These are phyloP conservation scores for Aurelia sp. DNA, from an alignment of 30 jellyfish, hydroid and myxozoan species.

Conservation along the genomic window DNA sequence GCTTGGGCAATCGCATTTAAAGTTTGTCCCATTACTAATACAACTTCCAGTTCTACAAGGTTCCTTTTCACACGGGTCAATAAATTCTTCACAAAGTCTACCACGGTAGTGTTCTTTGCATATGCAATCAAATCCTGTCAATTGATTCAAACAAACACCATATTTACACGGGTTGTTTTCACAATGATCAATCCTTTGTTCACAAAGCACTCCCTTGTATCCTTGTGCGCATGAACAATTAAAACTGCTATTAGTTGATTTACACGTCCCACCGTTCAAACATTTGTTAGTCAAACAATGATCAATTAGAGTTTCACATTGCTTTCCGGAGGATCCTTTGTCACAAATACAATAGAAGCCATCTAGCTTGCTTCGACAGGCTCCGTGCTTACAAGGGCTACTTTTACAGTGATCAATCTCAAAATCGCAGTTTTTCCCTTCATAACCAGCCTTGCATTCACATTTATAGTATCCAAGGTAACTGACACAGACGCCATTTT, in stretches of 20 bases:
- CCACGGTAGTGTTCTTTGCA: constrained; percentile 61
- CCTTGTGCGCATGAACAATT: constrained; percentile 60
- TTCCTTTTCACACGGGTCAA: constrained; percentile 55
- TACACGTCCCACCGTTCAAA: constrained; percentile 77
- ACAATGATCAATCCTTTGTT: constrained; percentile 53
- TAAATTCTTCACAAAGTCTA: constrained; percentile 28
- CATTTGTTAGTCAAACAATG: constrained; percentile 57
- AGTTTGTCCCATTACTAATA: constrained; percentile 25
- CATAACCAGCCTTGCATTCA: constrained; percentile 48
- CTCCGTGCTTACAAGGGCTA: constrained; percentile 73
- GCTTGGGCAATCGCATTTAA: constrained; percentile 48
- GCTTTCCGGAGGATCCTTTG: constrained; percentile 66
- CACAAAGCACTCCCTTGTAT: constrained; percentile 70
- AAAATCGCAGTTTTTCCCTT: constrained; percentile 57
- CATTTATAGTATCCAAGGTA: constrained; percentile 35
- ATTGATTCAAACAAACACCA: constrained; percentile 50
- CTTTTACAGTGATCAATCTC: constrained; percentile 54
- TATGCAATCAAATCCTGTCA: constrained; percentile 43
- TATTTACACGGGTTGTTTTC: constrained; percentile 57
- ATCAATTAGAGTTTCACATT: constrained; percentile 40
- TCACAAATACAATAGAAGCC: constrained; percentile 57
- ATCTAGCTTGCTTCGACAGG: constrained; percentile 28
- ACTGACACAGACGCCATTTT: constrained; percentile 52
- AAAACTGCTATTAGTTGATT: constrained; percentile 33
- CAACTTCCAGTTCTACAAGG: constrained; percentile 66